Base-by-base conservation (phyloP, 1,140 invertebrate species). In the Plectus sambesii region DNA sequence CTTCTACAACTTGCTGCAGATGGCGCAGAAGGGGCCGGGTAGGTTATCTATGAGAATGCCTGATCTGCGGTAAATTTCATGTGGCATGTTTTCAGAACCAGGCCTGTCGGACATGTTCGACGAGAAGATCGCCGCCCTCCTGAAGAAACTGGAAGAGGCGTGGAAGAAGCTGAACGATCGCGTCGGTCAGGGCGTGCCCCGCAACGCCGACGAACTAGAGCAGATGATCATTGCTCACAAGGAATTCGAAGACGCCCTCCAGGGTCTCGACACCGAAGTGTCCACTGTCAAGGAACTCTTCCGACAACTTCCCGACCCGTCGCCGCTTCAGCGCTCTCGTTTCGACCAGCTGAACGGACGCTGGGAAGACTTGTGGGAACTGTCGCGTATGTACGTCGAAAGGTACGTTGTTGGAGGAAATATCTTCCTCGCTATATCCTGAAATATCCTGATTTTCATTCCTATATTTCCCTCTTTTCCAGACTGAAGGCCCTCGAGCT, bases 1-100 rank as follows among this genome's bases (percentile, higher is more conserved):
- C 47, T 96, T 96, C 71, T 84, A 89, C 63, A 86, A 93, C 62
- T 85, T 96, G 62, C 85, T 92, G 68, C 79, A 83, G 49, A 76
- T 42, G 84, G 85, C 17, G 57, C 67, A 47, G 74, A 49, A 47
- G 49, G 69, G 72, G 52, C 67, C 71, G 61, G 71, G 72, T 70
- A 53, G 43, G 47, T 42, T 55, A 29, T 47, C 20, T 8, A 12
- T 40, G 9, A 40, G n/a, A 6, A 30, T 36, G 43, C 27, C 35
- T 9, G 8, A 12, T 9, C 9, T 9, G 8, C 25, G 19, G 41
- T 2, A 30, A 55, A 27, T 29, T 39, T 25, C 5, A 35, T 24
- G 29, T 8, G 35, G 47, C 40, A 36, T 42, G 27, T 37, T 46
- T 55, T 30, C 59, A 76, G 85, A 88, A 63, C 84, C 83, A 42